These are phyloP conservation scores for Venustoraphidia nigricollis DNA, from an alignment of 2,888 invertebrate species.

Conservation along the genomic window DNA sequence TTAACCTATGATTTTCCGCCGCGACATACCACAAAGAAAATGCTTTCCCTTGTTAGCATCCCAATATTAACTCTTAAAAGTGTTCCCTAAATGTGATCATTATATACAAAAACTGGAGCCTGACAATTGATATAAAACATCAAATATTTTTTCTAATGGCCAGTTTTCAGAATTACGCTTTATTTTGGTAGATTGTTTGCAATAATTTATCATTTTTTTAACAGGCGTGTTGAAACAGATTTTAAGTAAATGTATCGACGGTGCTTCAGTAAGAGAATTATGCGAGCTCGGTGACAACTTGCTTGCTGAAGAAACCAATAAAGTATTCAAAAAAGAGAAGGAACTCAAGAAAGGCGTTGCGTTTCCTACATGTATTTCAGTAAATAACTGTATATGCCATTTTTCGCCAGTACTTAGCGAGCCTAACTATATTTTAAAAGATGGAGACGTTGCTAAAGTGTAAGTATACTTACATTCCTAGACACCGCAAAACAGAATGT, in stretches of 20 bases:
- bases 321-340: conserved; percentile 97
- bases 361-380: conserved; percentile 96
- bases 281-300: conserved; percentile 86
- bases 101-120: no score
- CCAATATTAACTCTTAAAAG: no score
- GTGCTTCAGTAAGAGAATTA: conserved; percentile 77
- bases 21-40: no score
- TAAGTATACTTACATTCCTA: conserved; percentile 37
- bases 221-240: conserved; percentile 79
- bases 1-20: no score
- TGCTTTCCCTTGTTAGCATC: no score
- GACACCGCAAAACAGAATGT: no score
- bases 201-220: conserved; percentile 22
- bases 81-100: no score
- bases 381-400: conserved; percentile 99
- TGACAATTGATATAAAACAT: no score
- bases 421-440: conserved; percentile 67
- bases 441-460: conserved; percentile 95
- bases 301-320: conserved; percentile 79
- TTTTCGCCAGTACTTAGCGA: conserved; percentile 94
- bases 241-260: conserved; percentile 72
- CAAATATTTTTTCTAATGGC: no score
- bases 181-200: no score
- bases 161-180: no score
- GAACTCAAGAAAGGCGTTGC: conserved; percentile 97